These are phyloP conservation scores for Dreissena polymorpha DNA, from an alignment of 1,140 invertebrate genomes.

Conservation along the genomic window DNA sequence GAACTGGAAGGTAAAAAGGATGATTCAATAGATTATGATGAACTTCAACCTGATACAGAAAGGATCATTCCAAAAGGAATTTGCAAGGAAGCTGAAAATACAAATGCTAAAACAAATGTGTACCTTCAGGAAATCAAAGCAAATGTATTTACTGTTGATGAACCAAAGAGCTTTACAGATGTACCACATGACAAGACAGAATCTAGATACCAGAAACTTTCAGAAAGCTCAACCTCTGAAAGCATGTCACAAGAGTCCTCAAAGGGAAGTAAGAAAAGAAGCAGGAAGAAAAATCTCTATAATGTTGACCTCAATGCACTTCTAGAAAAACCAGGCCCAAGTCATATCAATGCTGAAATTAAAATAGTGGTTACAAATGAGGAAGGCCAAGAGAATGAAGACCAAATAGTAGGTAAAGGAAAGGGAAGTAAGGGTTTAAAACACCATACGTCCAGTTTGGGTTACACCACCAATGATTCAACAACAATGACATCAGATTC, in stretches of 20 bases:
- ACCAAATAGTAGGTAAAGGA: constrained; percentile 5
- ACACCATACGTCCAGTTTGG: too few species aligned
- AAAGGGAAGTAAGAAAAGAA: not conserved
- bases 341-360: not conserved
- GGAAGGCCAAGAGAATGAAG: constrained; percentile 26
- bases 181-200: not conserved
- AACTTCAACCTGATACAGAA: too few species aligned
- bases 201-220: not conserved
- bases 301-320: not conserved
- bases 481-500: not conserved
- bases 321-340: too few species aligned
- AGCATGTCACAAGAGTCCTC: not conserved
- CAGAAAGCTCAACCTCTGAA: constrained; percentile 3
- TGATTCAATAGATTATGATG: too few species aligned
- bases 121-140: too few species aligned
- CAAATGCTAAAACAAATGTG: too few species aligned
- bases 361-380: constrained; percentile 41
- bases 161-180: too few species aligned
- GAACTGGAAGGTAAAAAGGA: too few species aligned
- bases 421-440: not conserved
- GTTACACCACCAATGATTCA: too few species aligned
- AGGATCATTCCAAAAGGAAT: too few species aligned
- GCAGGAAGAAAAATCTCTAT: not conserved
- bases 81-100: too few species aligned
- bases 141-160: too few species aligned